Conservation (phyloP, 1,140 invertebrate species). For the Trachymyrmex septentrionalis region DNA sequence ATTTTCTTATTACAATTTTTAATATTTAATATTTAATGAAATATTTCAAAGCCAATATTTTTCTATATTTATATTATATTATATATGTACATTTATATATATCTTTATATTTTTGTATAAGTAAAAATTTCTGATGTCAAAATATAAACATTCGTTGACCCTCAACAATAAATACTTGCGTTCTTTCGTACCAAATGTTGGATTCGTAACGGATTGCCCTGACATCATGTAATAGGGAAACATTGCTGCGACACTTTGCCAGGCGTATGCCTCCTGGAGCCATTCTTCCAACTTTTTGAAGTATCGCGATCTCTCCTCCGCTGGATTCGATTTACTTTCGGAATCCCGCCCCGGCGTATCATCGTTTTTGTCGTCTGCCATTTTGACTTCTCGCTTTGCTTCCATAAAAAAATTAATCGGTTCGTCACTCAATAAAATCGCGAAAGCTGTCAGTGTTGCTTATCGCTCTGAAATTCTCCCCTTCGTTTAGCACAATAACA, state of each 20-base stretch:
- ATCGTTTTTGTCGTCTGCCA: conserved; percentile 70
- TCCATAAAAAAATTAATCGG: conserved; percentile 29
- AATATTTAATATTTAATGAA: not conserved
- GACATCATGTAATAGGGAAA: conserved; percentile 86
- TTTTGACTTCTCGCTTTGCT: conserved; percentile 39
- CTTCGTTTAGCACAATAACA: not conserved
- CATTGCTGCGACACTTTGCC: conserved; percentile 85
- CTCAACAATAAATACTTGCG: not conserved
- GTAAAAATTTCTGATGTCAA: not conserved
- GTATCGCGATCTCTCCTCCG: conserved; percentile 83
- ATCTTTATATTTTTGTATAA: not conserved
- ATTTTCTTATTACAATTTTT: not conserved
- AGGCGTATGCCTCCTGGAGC: conserved; percentile 86
- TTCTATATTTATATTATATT: not conserved
- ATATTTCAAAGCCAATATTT: not conserved
- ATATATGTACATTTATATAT: not conserved
- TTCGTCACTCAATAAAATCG: not conserved
- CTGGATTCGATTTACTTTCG: conserved; percentile 33
- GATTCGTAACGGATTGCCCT: conserved; percentile 80
- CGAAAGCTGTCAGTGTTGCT: not conserved
- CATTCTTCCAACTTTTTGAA: conserved; percentile 86
- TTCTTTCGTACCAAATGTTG: conserved; percentile 75
- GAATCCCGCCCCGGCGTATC: conserved; percentile 30
- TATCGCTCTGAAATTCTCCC: not conserved
- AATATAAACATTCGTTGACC: not conserved